Base-by-base conservation (phyloP, 1,140 invertebrate species). In the Apis florea region DNA sequence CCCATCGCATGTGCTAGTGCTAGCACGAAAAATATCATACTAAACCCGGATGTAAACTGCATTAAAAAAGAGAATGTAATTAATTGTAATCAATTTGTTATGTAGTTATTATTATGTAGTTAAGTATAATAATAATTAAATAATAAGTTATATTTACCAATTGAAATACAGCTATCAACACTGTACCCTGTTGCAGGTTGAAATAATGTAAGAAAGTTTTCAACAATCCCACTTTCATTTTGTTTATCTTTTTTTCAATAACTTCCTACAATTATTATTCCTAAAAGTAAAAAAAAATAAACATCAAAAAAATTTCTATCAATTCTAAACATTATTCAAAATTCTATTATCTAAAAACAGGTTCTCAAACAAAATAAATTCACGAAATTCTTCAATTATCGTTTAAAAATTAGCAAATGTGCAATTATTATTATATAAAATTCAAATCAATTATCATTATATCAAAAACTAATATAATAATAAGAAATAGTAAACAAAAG, bases 91-190 rank as follows among this genome's bases (percentile, higher is more conserved):
- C 13, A 11, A 54, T 76, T 24, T 19, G 5, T 31, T 77, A 68
- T 24, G 15, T 49, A 24, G 15, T 17, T 21, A 47, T 24, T 61
- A 19, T 40, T n/a, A 6, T 5, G 21, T 21, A 24, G 3, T 77
- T 26, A 49, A 15, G 9, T 47, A 11, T 10, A 24, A 24, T 9
- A 31, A 31, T n/a, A 19, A 58, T 24, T 49, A 9, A 2, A 26
- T 0, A 11, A 24, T 79, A 54, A 9, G 31, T 26, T 4, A 3
- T 66, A 82, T 82, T 88, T 88, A 94, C 94, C 90, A 94, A 75
- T 76, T 94, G 93, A 4, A 94, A 82, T 71, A 94, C 92, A 15
- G 94, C 94, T 59, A 94, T 94, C 13, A 94, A 83, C 40, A 94
- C 91, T 1, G 94, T 94, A 26, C 94, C 94, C 75, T 95, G 94